phyloP scores from a whole-genome alignment of 1,140 invertebrate genomes.

The Gryllus bimaculatus region DNA sequence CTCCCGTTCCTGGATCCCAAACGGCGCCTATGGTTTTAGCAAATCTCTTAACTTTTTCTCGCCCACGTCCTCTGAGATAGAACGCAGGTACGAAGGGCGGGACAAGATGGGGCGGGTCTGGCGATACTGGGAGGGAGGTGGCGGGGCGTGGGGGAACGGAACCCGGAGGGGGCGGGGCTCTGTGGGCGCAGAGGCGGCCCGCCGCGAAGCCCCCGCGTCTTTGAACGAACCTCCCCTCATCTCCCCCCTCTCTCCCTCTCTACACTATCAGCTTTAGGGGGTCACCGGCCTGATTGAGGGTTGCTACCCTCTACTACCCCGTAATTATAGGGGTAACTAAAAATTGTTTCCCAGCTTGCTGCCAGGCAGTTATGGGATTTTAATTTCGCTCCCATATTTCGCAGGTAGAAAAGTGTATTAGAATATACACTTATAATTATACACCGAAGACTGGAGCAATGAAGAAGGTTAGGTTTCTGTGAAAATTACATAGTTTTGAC shows the following conservation, averaged over 20 bases:
- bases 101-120: too few species aligned
- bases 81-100: too few species aligned
- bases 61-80: too few species aligned
- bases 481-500: slow-evolving; percentile 1
- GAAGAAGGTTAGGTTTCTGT: slow-evolving; percentile 1
- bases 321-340: slow-evolving; percentile 1
- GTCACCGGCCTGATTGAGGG: not conserved
- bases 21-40: too few species aligned
- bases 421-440: not conserved
- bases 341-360: not conserved
- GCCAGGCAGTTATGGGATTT: not conserved
- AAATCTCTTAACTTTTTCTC: too few species aligned
- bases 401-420: slow-evolving; percentile 4
- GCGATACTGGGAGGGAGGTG: too few species aligned
- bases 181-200: not conserved
- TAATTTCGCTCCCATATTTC: not conserved
- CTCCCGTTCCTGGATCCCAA: too few species aligned
- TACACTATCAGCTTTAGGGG: not conserved
- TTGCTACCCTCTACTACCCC: not conserved
- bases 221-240: not conserved
- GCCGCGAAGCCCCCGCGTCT: not conserved
- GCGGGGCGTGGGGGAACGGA: too few species aligned
- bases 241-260: not conserved
- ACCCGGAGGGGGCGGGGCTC: too few species aligned
- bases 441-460: not conserved